Base-by-base conservation (phyloP, 2,888 invertebrate genomes). In the Ophion slaviceki region DNA sequence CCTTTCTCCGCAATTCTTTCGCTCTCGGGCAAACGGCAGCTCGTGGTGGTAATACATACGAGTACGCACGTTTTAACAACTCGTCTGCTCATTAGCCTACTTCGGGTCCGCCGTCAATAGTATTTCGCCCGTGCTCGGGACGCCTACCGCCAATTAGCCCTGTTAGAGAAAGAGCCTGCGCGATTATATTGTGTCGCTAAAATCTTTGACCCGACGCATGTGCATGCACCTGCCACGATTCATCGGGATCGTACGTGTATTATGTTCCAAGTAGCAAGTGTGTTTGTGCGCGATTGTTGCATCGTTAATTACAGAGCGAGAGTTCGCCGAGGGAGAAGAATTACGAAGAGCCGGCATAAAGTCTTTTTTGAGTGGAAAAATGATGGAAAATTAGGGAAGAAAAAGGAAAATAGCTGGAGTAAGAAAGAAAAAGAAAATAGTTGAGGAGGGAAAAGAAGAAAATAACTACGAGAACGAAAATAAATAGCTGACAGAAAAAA, bases 71-170 rank as follows among this genome's bases (percentile, higher is more conserved):
- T 53, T 28, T 53, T 59, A 61, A 72, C n/a, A 47, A 53, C 53
- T 61, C 36, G 28, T 8, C 57, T 70, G 70, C 66, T 76, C 36
- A 78, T 83, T 80, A 80, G 80, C 83, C 83, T 80, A 83, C 68
- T 80, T 83, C 24, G 10, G 59, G 17, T 36, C 4, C 3, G 61
- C 45, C 61, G 70, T 83, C 74, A 74, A 78, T 83, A 66, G 20
- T 83, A 81, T 80, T 68, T 45, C 72, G 24, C n/a, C 36, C 32
- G 76, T 80, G 10, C 67, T 66, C 36, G 47, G 28, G 45, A 40
- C 36, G 57, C 24, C 47, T 47, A 6, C 61, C 79, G 40, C 81
- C 75, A 80, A 83, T 86, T 78, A 75, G 64, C 62, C 68, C 64
- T 66, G 78, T 83, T 81, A 83, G 74, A 80, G 53, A 76, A 66